These are phyloP conservation scores for Penaeus indicus DNA, from an alignment of 1,140 invertebrate genomes.

Conservation along the genomic window DNA sequence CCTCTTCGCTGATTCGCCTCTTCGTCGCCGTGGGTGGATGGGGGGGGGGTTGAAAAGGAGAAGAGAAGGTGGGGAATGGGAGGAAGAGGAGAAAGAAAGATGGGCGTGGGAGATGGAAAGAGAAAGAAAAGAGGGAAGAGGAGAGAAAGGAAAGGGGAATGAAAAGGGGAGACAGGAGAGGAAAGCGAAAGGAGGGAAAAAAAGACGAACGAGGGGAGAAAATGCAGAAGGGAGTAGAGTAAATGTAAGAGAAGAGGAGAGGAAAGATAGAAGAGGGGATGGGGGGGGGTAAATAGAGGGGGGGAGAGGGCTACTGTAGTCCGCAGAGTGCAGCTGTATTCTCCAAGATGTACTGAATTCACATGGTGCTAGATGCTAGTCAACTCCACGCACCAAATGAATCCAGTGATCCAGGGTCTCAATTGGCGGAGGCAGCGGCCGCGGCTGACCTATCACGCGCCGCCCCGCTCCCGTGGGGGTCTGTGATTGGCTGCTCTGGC, in stretches of 20 bases:
- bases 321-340: slow-evolving; percentile 36
- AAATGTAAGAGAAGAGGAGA: slow-evolving; percentile 16
- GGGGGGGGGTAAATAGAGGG: neutral
- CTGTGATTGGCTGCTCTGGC: slow-evolving; percentile 43
- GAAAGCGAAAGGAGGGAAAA: no score
- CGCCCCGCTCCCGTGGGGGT: slow-evolving; percentile 37
- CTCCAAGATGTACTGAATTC: slow-evolving; percentile 64
- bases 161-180: neutral
- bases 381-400: slow-evolving; percentile 62
- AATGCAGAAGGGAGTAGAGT: no score
- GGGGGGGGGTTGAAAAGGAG: no score
- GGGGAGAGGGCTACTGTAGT: neutral
- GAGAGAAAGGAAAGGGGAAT: neutral
- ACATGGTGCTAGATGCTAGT: slow-evolving; percentile 62
- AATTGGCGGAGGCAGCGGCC: slow-evolving; percentile 49
- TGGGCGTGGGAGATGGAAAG: no score
- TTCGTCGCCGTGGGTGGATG: no score
- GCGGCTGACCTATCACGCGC: slow-evolving; percentile 47
- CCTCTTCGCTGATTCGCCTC: no score
- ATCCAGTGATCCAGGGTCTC: slow-evolving; percentile 63
- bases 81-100: no score
- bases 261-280: neutral
- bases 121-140: no score
- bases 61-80: no score
- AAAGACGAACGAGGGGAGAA: no score